phyloP scores from a whole-genome alignment of 2,797 vertebrate genomes.

The Delichon dasypus region DNA sequence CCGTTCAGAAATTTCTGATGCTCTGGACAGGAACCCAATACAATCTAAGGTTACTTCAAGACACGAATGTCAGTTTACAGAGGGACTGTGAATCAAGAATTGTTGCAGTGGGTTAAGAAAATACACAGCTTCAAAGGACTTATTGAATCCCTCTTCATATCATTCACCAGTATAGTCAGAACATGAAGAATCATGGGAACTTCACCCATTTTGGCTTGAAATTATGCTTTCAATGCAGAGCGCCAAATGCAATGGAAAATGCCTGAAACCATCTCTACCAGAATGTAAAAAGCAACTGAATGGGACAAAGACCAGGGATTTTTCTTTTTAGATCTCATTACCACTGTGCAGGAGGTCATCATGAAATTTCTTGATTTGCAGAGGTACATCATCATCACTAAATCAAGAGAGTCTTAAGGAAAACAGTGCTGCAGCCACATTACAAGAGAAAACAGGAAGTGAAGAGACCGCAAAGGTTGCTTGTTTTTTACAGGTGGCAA shows the following conservation, averaged over 20 bases:
- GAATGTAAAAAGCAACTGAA: not conserved
- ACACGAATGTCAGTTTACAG: not conserved
- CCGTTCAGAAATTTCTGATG: not conserved
- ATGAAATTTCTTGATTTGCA: not conserved
- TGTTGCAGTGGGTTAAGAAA: not conserved
- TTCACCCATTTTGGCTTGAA: not conserved
- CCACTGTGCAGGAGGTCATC: not conserved
- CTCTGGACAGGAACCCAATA: not conserved
- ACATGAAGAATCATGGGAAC: not conserved
- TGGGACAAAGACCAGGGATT: fast-evolving
- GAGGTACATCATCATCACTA: not conserved
- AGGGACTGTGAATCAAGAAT: not conserved
- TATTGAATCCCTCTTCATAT: not conserved
- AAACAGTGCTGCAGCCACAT: not conserved
- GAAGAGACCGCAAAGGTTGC: not conserved
- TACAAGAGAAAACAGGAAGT: not conserved
- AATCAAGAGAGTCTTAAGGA: not conserved
- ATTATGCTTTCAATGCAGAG: not conserved
- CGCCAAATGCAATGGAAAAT: not conserved
- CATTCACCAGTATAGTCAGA: not conserved
- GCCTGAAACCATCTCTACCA: not conserved
- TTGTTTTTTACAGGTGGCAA: not conserved
- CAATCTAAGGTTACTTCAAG: not conserved
- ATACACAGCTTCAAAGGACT: not conserved
- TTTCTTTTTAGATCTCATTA: not conserved